Evolutionary conservation across 2,888 invertebrate genomes (phyloP).

Genomic region (Mechanitis mazaeus): DNA sequence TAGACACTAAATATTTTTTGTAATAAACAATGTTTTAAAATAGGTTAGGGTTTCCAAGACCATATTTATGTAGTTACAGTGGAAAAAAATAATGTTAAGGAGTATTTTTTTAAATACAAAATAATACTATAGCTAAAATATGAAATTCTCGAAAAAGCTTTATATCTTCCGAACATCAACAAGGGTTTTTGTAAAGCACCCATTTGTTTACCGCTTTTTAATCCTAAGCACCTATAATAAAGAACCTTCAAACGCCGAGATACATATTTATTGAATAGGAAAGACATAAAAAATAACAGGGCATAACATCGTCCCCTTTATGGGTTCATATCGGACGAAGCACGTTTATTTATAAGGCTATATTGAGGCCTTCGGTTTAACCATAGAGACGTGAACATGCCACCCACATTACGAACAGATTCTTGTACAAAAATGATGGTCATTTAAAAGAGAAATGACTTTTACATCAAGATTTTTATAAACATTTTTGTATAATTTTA

Average conservation of each 20-base stretch:
- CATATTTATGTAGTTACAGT: too few relatives aligned
- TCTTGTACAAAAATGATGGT: constrained; percentile 1
- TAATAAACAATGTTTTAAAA: too few relatives aligned
- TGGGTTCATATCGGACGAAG: constrained; percentile 25
- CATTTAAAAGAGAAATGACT: neutral
- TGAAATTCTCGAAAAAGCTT: neutral
- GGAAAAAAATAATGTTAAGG: too few relatives aligned
- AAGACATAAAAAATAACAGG: constrained; percentile 29
- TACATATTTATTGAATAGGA: constrained; percentile 26
- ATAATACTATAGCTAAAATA: too few relatives aligned
- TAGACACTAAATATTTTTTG: too few relatives aligned
- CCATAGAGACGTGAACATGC: constrained; percentile 25
- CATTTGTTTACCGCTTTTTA: constrained; percentile 7
- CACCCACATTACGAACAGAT: neutral
- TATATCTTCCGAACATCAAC: neutral
- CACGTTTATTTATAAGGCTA: constrained; percentile 29
- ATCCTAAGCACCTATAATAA: constrained; percentile 10
- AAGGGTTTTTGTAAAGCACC: constrained; percentile 6
- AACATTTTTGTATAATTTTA: too few relatives aligned
- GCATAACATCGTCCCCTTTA: constrained; percentile 27
- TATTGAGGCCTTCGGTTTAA: constrained; percentile 25
- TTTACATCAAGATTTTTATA: neutral
- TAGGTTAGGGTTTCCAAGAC: too few relatives aligned
- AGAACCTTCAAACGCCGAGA: constrained; percentile 21
- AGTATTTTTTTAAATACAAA: too few relatives aligned